Conservation (phyloP, 2,797 vertebrate genomes). For the Eutrigla gurnardus region DNA sequence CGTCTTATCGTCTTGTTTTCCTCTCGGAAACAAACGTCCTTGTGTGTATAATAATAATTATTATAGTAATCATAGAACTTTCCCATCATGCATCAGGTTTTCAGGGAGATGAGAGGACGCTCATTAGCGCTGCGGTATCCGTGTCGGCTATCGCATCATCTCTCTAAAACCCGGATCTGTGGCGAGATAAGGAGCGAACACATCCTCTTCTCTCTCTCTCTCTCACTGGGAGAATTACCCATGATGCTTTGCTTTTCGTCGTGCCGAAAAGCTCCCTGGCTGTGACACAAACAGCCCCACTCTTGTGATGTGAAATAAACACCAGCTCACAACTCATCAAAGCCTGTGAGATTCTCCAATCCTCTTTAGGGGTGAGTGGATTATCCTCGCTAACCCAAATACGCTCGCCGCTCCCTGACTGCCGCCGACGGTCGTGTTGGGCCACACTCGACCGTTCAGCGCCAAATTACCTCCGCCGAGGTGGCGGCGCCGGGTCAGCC, state of each 20-base stretch:
- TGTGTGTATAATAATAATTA: slow-evolving; percentile 11
- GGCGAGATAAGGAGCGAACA: slow-evolving; percentile 52
- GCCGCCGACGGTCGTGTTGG: slow-evolving; percentile 53
- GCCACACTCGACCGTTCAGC: slow-evolving; percentile 31
- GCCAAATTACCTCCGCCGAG: slow-evolving; percentile 51
- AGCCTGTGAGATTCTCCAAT: slow-evolving; percentile 78
- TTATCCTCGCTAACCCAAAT: slow-evolving; percentile 83
- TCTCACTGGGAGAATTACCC: slow-evolving; percentile 52
- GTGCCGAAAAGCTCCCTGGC: slow-evolving; percentile 36
- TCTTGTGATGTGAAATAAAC: slow-evolving; percentile 78
- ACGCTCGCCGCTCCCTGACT: slow-evolving; percentile 67
- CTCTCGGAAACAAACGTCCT: slow-evolving; percentile 29
- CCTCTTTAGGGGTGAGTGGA: slow-evolving; percentile 83
- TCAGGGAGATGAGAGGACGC: slow-evolving; percentile 45
- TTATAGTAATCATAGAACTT: neutral
- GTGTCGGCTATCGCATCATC: slow-evolving; percentile 69
- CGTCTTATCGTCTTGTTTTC: neutral
- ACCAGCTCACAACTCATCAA: slow-evolving; percentile 80
- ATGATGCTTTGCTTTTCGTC: slow-evolving; percentile 42
- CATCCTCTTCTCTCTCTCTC: neutral
- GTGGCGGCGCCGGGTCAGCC: slow-evolving; percentile 48
- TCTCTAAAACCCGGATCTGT: slow-evolving; percentile 60
- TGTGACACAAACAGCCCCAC: slow-evolving; percentile 59
- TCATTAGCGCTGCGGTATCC: slow-evolving; percentile 64
- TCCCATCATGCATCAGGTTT: slow-evolving; percentile 20